Evolutionary conservation across 1,140 invertebrate species (phyloP), one percentile per base, ranked within the genome.

Genomic region (Chlorops oryzae): DNA sequence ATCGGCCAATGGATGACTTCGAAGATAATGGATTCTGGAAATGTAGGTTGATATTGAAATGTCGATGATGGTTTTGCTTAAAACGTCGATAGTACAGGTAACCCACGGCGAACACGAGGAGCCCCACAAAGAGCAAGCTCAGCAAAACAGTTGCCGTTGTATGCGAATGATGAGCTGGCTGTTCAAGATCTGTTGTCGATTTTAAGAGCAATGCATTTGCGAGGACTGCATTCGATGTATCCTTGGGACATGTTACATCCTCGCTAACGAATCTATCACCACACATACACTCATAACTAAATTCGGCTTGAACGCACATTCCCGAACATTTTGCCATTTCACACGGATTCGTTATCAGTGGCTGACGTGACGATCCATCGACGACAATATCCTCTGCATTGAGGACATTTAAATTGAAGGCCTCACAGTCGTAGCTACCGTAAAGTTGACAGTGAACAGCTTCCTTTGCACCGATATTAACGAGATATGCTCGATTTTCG

Each of bases 401-500:
- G 18, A 73, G 63, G 1, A 73, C 60, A 18, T 73, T 63, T 21
- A 75, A 52, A 17, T 70, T 70, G 54, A 75, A 75, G 1, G 62
- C 61, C 41, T 70, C 55, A 51, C 80, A 83, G 0, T 43, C 52
- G 2, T 69, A 65, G 2, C 58, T 32, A 1, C 68, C 77, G 44
- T 72, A 79, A 1, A 83, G 57, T 7, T 73, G 64, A 57, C 81
- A 84, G 38, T 76, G 79, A 27, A 65, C 65, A 18, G 83, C 62
- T 25, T 75, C 70, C 39, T 61, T 72, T 2, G 75, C 65, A 15
- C 73, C 72, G 17, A 65, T 61, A 13, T 69, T 75, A 0, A 80
- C 59, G 59, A 79, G 81, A 56, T 79, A 85, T 1, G 82, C 63
- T 35, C 76, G 63, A 57, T 84, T 78, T 60, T 84, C 82, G 59